These are phyloP conservation scores for Diarsia brunnea DNA, from an alignment of 2,888 invertebrate genomes.

Conservation along the genomic window DNA sequence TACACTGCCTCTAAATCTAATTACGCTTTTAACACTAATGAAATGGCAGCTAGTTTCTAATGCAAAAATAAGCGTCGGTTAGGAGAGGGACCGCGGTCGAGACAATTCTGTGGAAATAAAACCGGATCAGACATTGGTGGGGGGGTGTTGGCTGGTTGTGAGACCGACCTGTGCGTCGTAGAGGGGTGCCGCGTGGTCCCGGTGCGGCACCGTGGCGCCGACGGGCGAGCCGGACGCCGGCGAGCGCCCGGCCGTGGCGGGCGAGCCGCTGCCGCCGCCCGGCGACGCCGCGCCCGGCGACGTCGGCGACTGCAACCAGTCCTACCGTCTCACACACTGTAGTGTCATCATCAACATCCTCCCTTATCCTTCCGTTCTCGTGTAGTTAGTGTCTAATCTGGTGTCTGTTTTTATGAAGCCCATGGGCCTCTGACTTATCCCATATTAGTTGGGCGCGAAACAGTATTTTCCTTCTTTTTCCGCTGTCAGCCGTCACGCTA, in stretches of 20 bases:
- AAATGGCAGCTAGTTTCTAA: slow-evolving; percentile 31
- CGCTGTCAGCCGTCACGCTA: neutral
- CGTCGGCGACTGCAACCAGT: slow-evolving; percentile 80
- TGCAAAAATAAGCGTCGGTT: slow-evolving; percentile 43
- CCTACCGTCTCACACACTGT: slow-evolving; percentile 16
- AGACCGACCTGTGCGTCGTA: slow-evolving; percentile 84
- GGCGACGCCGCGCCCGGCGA: slow-evolving; percentile 87
- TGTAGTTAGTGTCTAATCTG: too few species aligned
- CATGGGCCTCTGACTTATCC: too few species aligned
- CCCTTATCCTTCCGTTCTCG: too few species aligned
- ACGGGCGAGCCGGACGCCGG: slow-evolving; percentile 88
- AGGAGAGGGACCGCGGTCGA: slow-evolving; percentile 1
- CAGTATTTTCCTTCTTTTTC: neutral
- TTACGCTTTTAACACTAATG: slow-evolving; percentile 43
- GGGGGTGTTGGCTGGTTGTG: neutral
- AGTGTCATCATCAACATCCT: neutral
- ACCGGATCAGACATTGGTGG: slow-evolving; percentile 5
- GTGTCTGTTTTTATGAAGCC: too few species aligned
- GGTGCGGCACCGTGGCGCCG: slow-evolving; percentile 83
- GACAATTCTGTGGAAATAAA: slow-evolving; percentile 20
- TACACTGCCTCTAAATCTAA: slow-evolving; percentile 24
- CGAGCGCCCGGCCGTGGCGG: slow-evolving; percentile 86
- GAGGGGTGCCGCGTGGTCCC: slow-evolving; percentile 73
- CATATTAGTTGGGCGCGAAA: neutral
- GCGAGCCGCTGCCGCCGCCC: slow-evolving; percentile 85